phyloP scores from a whole-genome alignment of 2,797 vertebrate species.

The Aythya fuligula region DNA sequence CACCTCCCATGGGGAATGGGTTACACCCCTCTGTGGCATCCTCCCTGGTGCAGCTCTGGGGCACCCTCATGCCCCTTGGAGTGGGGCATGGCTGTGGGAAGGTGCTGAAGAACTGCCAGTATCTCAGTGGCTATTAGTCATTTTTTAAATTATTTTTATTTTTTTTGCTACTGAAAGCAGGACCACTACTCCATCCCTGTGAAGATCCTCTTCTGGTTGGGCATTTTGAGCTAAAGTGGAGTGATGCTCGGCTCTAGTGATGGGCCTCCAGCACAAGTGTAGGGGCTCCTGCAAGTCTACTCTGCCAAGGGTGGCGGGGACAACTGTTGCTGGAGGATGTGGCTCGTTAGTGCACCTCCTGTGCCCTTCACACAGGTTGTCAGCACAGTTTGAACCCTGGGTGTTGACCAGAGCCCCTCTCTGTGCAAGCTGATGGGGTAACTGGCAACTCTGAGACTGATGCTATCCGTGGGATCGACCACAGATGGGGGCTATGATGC shows the following conservation, averaged over 20 bases:
- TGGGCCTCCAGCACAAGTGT: neutral
- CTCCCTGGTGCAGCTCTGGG: neutral
- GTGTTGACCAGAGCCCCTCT: neutral
- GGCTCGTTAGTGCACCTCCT: accelerated
- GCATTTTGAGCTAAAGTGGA: neutral
- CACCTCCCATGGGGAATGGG: neutral
- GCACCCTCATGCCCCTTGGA: no score
- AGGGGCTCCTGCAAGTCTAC: neutral
- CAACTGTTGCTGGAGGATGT: neutral
- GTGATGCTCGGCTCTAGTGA: neutral
- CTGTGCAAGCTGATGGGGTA: neutral
- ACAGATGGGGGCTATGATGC: accelerated
- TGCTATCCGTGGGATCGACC: neutral
- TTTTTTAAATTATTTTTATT: neutral
- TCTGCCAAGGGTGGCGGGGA: neutral
- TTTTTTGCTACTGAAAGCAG: no score
- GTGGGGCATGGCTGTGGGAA: neutral
- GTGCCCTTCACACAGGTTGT: neutral
- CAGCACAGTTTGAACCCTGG: neutral
- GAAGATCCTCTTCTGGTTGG: neutral
- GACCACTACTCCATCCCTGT: neutral
- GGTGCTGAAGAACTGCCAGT: neutral
- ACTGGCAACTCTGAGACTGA: neutral
- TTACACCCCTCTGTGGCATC: neutral
- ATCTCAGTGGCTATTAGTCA: no score